Percentiles rank a stretch among this genome's conserved stretches.
phyloP scores from a whole-genome alignment of 2,113 vertebrate species.

The Pelmatolapia mariae region DNA sequence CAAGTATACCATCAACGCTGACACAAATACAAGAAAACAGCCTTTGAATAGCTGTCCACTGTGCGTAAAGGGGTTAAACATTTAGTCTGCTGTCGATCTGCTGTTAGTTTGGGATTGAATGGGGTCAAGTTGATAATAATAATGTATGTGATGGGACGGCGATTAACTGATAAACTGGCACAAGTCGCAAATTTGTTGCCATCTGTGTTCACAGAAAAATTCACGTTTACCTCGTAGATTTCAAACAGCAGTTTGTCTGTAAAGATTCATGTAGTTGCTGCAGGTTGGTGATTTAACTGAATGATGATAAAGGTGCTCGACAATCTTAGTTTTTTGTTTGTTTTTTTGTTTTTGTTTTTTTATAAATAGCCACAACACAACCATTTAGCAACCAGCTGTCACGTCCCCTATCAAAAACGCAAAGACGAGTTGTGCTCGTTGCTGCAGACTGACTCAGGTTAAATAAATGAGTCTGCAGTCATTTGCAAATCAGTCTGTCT shows the following conservation, averaged over 20 bases:
- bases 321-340: neutral
- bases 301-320: neutral
- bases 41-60: neutral
- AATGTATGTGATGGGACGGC: accelerated
- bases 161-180: neutral
- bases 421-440: neutral
- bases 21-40: neutral
- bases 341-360: neutral
- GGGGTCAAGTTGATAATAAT: accelerated
- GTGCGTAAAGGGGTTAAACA: accelerated
- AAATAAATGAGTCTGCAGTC: neutral
- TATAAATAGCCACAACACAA: neutral
- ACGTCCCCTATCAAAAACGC: accelerated
- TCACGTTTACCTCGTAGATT: accelerated
- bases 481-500: neutral
- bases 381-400: neutral
- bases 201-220: neutral
- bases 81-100: neutral
- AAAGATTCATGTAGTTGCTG: neutral
- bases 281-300: neutral
- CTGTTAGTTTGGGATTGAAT: neutral
- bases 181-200: neutral
- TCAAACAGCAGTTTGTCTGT: neutral
- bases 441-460: accelerated
- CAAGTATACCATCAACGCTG: neutral